Base-by-base conservation (phyloP, 2,113 vertebrate genomes). In the Arothron firmamentum region DNA sequence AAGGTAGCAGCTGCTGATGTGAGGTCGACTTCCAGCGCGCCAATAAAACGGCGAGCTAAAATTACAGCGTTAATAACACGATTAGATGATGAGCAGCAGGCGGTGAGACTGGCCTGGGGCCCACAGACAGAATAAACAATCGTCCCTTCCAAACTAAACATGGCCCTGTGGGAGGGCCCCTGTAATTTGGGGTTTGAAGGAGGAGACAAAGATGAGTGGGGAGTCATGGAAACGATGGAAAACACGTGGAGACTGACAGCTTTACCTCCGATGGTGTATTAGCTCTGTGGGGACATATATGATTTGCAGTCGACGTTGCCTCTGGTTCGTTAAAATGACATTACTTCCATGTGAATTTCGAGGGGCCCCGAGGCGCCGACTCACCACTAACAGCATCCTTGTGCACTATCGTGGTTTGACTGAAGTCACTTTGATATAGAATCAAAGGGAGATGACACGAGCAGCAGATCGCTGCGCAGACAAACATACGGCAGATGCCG, bases 1-100 rank as follows among this genome's bases (percentile, higher is more conserved):
- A 73, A 41, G 67, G 0, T 6, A 11, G 45, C 59, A 14, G 10
- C 38, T 67, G 69, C 56, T 55, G 62, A 66, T 70, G 66, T 34
- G 59, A 67, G 55, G 9, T 56, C 77, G 65, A 46, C 74, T 74
- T 67, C 34, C 49, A 62, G 67, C 13, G 9, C 65, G 52, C 43
- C 52, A 59, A 75, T 79, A 65, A 66, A 80, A 17, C 17, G 14
- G 38, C 31, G 45, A 16, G 67, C 59, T 70, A 23, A 74, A 84
- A 86, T 77, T 70, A 83, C 74, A 73, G 70, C n/a, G 77, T 80
- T 87, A 86, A 87, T 85, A 78, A 74, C 76, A 69, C 17, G 64
- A 87, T 80, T 70, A 75, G 66, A 84, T 73, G 76, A 80, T 64
- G 78, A 74, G 67, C 75, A 62, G 66, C 12, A 17, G 72, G 67